A percentile compares a stretch with the other conserved stretches of the same genome.
These are phyloP conservation scores for Clarias macrocephalus DNA, from an alignment of 2,113 vertebrate species.

Conservation along the genomic window DNA sequence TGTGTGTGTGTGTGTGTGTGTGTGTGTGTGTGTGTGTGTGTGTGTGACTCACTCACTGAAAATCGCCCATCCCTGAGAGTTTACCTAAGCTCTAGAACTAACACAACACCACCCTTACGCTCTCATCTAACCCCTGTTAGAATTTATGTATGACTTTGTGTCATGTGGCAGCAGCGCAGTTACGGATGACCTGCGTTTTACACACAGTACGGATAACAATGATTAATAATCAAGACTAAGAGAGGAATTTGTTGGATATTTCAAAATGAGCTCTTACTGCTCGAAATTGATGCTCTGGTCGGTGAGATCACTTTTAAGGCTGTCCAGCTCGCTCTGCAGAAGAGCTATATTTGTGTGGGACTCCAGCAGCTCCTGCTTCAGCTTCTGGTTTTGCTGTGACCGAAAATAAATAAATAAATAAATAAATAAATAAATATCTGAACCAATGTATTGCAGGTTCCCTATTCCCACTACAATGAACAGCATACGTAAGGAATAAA, in stretches of 20 bases:
- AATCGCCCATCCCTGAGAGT: conserved; percentile 15
- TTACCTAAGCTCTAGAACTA: background rate
- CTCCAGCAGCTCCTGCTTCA: conserved; percentile 91
- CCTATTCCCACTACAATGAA: background rate
- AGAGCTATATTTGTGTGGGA: conserved; percentile 90
- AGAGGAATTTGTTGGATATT: background rate
- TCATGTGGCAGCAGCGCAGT: background rate
- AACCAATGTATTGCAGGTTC: background rate
- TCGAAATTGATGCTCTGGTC: conserved; percentile 89
- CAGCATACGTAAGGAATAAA: background rate
- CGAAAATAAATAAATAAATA: background rate
- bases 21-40: background rate
- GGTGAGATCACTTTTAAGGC: conserved; percentile 88
- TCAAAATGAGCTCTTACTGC: conserved; percentile 68
- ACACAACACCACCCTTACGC: conserved; percentile 4
- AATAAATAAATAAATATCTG: background rate
- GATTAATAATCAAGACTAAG: background rate
- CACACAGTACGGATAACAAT: background rate
- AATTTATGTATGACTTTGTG: no score
- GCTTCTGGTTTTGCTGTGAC: conserved; percentile 87
- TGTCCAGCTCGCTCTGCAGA: conserved; percentile 90
- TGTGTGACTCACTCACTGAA: background rate
- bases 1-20: conserved; percentile 7
- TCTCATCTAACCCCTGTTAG: background rate
- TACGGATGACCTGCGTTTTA: background rate